Evolutionary conservation across 2,113 vertebrate genomes (phyloP).

Genomic region (Pluvialis apricaria): DNA sequence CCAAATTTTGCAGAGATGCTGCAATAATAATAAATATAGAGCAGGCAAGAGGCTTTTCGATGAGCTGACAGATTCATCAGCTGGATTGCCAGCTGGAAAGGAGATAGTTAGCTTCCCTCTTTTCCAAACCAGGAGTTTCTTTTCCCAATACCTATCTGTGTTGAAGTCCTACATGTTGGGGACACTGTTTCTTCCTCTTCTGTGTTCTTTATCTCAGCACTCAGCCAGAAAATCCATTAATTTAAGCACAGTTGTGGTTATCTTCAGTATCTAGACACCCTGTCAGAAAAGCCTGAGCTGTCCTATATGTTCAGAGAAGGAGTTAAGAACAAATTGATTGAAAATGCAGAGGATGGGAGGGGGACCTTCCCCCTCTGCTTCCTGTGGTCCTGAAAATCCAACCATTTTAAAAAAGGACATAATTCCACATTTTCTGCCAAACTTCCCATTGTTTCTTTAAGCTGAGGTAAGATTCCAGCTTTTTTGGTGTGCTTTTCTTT

Average conservation of each 20-base stretch:
- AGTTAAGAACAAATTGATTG: neutral
- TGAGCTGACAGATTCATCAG: neutral
- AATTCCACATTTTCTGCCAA: neutral
- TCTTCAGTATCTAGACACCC: neutral
- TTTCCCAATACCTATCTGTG: neutral
- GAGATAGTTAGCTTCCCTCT: neutral
- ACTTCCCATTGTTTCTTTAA: neutral
- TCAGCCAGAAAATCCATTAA: neutral
- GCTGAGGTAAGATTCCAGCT: neutral
- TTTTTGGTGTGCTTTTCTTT: neutral
- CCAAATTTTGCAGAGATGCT: neutral
- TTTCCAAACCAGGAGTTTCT: neutral
- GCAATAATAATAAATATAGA: neutral
- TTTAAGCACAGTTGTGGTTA: neutral
- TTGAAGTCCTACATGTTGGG: neutral
- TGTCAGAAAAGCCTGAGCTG: neutral
- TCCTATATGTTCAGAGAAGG: neutral
- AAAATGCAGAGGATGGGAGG: neutral
- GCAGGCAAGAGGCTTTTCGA: neutral
- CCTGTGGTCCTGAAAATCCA: neutral
- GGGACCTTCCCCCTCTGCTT: neutral
- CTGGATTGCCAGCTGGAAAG: neutral
- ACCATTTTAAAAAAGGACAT: neutral
- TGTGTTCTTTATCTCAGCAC: neutral
- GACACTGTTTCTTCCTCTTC: neutral